phyloP scores from a whole-genome alignment of 2,797 vertebrate genomes.

The Rhinoraja longicauda region DNA sequence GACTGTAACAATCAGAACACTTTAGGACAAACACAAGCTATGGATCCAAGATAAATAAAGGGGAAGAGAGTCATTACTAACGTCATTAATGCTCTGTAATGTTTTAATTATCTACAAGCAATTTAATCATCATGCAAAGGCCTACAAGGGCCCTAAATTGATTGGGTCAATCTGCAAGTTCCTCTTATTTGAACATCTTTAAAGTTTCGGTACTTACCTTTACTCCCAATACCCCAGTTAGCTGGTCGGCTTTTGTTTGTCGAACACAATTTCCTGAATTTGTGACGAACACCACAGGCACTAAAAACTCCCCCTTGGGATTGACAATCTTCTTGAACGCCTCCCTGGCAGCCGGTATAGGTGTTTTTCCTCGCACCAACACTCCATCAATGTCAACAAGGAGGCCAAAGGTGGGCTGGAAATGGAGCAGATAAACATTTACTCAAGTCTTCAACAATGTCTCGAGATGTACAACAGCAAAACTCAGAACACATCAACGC shows the following conservation, averaged over 20 bases:
- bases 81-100: no score
- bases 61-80: background rate
- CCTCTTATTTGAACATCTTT: background rate
- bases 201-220: constrained; percentile 63
- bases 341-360: constrained; percentile 69
- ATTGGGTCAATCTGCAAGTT: background rate
- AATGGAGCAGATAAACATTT: background rate
- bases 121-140: background rate
- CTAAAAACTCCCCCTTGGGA: constrained; percentile 63
- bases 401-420: constrained; percentile 66
- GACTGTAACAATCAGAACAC: no score
- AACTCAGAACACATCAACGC: constrained; percentile 18
- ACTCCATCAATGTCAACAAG: constrained; percentile 84
- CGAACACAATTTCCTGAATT: constrained; percentile 79
- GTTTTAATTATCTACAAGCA: background rate
- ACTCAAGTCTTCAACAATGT: background rate
- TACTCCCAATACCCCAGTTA: constrained; percentile 71
- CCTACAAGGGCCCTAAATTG: background rate
- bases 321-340: constrained; percentile 74
- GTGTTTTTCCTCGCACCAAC: constrained; percentile 68
- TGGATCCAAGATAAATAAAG: no score
- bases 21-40: background rate
- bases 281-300: constrained; percentile 82
- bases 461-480: constrained; percentile 45
- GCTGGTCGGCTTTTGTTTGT: constrained; percentile 72